Conservation (phyloP, 2,797 vertebrate species). For the Sebastes oblongus region DNA sequence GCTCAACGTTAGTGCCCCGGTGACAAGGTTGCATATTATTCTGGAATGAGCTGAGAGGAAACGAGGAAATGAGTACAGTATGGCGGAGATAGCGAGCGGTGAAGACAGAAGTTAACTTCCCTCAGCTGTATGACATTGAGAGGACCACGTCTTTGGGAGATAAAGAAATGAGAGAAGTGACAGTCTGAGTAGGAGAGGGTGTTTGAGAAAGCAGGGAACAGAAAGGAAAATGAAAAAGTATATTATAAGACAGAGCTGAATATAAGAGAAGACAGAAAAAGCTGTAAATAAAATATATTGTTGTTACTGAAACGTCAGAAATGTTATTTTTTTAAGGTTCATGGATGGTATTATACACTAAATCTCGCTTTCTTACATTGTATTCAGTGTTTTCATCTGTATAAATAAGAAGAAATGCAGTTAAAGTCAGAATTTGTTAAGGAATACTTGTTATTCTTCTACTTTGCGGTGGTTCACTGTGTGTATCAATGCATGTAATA, state of each 20-base stretch:
- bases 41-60: slow-evolving; percentile 24
- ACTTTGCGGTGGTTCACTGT: not conserved
- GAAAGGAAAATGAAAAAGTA: not conserved
- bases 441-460: not conserved
- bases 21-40: slow-evolving; percentile 39
- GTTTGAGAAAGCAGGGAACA: slow-evolving; percentile 4
- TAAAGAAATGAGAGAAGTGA: slow-evolving; percentile 38
- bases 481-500: not conserved
- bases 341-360: not conserved
- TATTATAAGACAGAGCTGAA: not conserved
- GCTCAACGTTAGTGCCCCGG: not conserved
- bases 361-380: not conserved
- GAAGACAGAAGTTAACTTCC: slow-evolving; percentile 17
- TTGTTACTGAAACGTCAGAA: not conserved
- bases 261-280: not conserved
- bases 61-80: slow-evolving; percentile 21
- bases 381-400: not conserved
- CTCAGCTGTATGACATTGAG: slow-evolving; percentile 35
- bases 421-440: not conserved
- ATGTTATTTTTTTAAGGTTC: not conserved
- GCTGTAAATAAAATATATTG: not conserved
- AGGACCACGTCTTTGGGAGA: slow-evolving; percentile 24
- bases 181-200: slow-evolving; percentile 1
- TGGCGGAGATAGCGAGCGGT: slow-evolving; percentile 5
- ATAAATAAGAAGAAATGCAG: not conserved